Evolutionary conservation across 2,888 invertebrate genomes (phyloP).

Genomic region (Ichneumoninae sp.): DNA sequence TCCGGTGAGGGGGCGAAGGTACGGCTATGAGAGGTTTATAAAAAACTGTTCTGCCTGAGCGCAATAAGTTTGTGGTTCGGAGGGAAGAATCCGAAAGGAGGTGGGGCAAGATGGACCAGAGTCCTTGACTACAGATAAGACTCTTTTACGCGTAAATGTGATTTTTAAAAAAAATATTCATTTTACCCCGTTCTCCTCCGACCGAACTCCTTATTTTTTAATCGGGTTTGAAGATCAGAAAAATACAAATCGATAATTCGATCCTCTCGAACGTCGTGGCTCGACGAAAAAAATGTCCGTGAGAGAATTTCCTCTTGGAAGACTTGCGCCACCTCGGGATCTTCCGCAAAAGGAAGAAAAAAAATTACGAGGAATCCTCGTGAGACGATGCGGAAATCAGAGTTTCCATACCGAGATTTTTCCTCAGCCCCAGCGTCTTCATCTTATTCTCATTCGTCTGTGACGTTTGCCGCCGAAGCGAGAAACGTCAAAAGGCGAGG

Average conservation of each 20-base stretch:
- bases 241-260: not conserved
- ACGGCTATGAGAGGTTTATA: conserved; percentile 18
- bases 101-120: too few relatives aligned
- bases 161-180: too few relatives aligned
- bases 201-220: conserved; percentile 5
- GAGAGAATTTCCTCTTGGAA: not conserved
- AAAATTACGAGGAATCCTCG: not conserved
- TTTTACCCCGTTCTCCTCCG: not conserved
- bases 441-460: not conserved
- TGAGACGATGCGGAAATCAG: conserved; percentile 34
- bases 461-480: not conserved
- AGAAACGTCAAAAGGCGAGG: not conserved
- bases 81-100: too few relatives aligned
- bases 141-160: too few relatives aligned
- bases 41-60: not conserved
- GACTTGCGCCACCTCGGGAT: not conserved
- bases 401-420: not conserved
- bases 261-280: not conserved
- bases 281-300: not conserved
- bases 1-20: not conserved
- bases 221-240: not conserved
- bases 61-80: too few relatives aligned
- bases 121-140: too few relatives aligned
- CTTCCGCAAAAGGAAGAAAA: not conserved
- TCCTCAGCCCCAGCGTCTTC: not conserved